Conservation (phyloP, 2,797 vertebrate genomes). For the Hozukius guyotensis region DNA sequence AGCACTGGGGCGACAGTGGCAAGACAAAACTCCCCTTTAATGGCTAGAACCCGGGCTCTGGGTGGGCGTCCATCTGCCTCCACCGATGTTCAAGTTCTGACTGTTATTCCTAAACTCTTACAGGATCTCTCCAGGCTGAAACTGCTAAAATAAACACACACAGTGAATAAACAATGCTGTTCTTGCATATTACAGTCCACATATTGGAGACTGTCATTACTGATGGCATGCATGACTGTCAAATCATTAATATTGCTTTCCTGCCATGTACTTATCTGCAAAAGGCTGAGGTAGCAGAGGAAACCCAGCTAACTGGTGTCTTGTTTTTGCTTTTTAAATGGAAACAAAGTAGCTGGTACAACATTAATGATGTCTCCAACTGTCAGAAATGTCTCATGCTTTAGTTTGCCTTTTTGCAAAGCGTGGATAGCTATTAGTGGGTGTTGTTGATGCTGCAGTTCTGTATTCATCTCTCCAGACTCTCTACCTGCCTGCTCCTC, state of each 20-base stretch:
- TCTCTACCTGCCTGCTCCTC: constrained; percentile 37
- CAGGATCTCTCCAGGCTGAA: not conserved
- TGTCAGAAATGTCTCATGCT: constrained; percentile 28
- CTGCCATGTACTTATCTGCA: constrained; percentile 5
- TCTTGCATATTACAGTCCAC: not conserved
- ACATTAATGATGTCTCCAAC: constrained; percentile 29
- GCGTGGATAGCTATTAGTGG: constrained; percentile 20
- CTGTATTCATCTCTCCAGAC: constrained; percentile 42
- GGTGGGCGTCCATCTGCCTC: no score
- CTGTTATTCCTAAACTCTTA: not conserved
- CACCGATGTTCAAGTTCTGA: not conserved
- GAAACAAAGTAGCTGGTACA: constrained; percentile 10
- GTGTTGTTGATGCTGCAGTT: constrained; percentile 45
- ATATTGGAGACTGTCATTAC: constrained; percentile 12
- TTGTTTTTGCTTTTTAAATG: constrained; percentile 32
- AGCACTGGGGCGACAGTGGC: no score
- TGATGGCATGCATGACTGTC: not conserved
- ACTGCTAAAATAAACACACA: not conserved
- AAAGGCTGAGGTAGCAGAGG: constrained; percentile 22
- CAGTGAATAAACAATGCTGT: constrained; percentile 13
- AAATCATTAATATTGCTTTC: constrained; percentile 16
- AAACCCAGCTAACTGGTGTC: not conserved
- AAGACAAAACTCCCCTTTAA: no score
- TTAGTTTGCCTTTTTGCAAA: constrained; percentile 25
- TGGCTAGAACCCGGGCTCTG: no score